These are phyloP conservation scores for Campopleginae sp. DNA, from an alignment of 2,888 invertebrate genomes.

Conservation along the genomic window DNA sequence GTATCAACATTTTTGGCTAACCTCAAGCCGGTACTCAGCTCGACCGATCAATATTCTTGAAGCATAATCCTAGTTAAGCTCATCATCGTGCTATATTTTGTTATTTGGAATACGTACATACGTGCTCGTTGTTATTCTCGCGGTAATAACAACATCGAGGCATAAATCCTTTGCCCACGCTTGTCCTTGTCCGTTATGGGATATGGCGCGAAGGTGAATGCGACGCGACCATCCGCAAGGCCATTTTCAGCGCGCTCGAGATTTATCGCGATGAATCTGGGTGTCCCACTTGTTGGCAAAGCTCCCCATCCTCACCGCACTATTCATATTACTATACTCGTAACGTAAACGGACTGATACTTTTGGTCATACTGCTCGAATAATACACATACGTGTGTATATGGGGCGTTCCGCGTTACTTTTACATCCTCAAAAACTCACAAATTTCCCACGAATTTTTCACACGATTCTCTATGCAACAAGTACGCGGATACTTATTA, in stretches of 20 bases:
- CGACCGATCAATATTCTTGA: background rate
- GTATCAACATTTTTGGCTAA: background rate
- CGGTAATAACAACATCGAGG: background rate
- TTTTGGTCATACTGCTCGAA: slow-evolving; percentile 4
- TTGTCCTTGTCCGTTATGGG: slow-evolving; percentile 40
- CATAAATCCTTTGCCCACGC: slow-evolving; percentile 45
- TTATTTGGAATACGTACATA: background rate
- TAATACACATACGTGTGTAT: background rate
- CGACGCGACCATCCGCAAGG: slow-evolving; percentile 33
- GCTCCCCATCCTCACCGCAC: background rate
- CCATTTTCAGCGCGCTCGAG: slow-evolving; percentile 45
- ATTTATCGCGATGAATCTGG: slow-evolving; percentile 58
- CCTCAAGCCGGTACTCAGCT: background rate
- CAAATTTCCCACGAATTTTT: background rate
- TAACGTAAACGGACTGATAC: background rate
- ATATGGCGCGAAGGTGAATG: slow-evolving; percentile 50
- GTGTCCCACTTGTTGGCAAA: slow-evolving; percentile 10
- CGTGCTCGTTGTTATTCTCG: background rate
- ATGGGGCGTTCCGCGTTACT: background rate
- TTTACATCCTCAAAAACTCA: background rate
- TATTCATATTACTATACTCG: background rate
- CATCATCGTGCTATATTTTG: no score
- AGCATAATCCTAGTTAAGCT: background rate
- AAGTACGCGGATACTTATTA: no score
- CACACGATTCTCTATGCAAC: background rate